Percentiles rank a stretch among this genome's conserved stretches.
phyloP scores from a whole-genome alignment of 2,113 vertebrate genomes.

The Cephalopholis sonnerati region DNA sequence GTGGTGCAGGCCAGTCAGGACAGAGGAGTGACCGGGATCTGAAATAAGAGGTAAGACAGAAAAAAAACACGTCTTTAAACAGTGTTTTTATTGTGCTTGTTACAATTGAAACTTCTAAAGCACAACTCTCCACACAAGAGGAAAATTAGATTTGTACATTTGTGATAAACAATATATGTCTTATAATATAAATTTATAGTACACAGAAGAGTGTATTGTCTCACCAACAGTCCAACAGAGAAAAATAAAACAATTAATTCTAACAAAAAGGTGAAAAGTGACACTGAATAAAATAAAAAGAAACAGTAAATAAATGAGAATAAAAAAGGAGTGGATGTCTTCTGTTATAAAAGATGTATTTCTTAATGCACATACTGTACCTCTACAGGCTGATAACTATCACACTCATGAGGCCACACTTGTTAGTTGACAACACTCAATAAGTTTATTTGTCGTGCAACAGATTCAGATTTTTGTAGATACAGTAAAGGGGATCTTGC shows the following conservation, averaged over 20 bases:
- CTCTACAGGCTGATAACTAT: not conserved
- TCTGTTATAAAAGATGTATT: not conserved
- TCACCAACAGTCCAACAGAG: too few species aligned
- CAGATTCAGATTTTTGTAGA: not conserved
- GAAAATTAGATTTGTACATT: too few species aligned
- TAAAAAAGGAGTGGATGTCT: too few species aligned
- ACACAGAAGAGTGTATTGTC: too few species aligned
- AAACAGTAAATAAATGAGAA: too few species aligned
- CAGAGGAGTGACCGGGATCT: slow-evolving; percentile 76
- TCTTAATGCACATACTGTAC: not conserved
- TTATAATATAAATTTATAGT: too few species aligned
- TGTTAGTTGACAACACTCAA: not conserved
- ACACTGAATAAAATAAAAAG: too few species aligned
- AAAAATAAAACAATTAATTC: too few species aligned
- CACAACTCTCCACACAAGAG: too few species aligned
- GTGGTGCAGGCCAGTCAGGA: slow-evolving; percentile 74
- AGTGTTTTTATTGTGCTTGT: not conserved
- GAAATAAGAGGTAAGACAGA: slow-evolving; percentile 23
- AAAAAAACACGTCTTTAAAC: not conserved
- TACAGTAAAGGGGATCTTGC: not conserved
- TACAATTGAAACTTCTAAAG: too few species aligned
- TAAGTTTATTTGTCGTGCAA: not conserved
- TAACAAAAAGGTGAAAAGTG: too few species aligned
- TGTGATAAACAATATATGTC: too few species aligned
- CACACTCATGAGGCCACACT: not conserved